Evolutionary conservation across 1,140 invertebrate genomes (phyloP).

Genomic region (Phocides pigmalion): DNA sequence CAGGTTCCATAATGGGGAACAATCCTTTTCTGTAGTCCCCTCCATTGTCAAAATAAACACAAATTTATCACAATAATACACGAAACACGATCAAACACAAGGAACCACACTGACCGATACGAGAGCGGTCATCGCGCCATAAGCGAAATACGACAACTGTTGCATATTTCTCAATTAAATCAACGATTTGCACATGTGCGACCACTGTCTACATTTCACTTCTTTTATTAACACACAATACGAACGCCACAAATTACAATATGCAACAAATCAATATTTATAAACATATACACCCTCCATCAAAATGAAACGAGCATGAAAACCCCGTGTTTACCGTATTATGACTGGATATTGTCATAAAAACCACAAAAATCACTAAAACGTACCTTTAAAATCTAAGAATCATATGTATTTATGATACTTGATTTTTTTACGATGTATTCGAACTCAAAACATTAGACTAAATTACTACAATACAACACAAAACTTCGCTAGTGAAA

Average conservation of each 20-base stretch:
- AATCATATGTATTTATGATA: slow-evolving; percentile 50
- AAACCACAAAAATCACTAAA: slow-evolving; percentile 28
- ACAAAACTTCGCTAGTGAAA: slow-evolving; percentile 25
- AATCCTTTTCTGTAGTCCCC: slow-evolving; percentile 82
- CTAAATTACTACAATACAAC: slow-evolving; percentile 43
- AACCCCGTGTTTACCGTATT: slow-evolving; percentile 42
- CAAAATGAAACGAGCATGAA: slow-evolving; percentile 46
- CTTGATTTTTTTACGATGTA: slow-evolving; percentile 43
- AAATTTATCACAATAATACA: slow-evolving; percentile 61
- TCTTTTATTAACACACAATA: slow-evolving; percentile 52
- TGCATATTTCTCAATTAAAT: slow-evolving; percentile 63
- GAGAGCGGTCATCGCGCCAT: slow-evolving; percentile 50
- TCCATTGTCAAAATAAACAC: slow-evolving; percentile 77
- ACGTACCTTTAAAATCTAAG: background rate
- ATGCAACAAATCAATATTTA: slow-evolving; percentile 82
- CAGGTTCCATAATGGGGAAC: slow-evolving; percentile 80
- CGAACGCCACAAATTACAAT: slow-evolving; percentile 62
- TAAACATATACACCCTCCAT: slow-evolving; percentile 77
- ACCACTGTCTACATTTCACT: slow-evolving; percentile 71
- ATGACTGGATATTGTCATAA: slow-evolving; percentile 40
- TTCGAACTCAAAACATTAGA: slow-evolving; percentile 71
- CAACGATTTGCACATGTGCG: slow-evolving; percentile 45
- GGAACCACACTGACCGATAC: slow-evolving; percentile 49
- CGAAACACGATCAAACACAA: slow-evolving; percentile 60
- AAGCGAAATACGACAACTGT: slow-evolving; percentile 59